Evolutionary conservation across 1,140 invertebrate species (phyloP).

Genomic region (Arion vulgaris): DNA sequence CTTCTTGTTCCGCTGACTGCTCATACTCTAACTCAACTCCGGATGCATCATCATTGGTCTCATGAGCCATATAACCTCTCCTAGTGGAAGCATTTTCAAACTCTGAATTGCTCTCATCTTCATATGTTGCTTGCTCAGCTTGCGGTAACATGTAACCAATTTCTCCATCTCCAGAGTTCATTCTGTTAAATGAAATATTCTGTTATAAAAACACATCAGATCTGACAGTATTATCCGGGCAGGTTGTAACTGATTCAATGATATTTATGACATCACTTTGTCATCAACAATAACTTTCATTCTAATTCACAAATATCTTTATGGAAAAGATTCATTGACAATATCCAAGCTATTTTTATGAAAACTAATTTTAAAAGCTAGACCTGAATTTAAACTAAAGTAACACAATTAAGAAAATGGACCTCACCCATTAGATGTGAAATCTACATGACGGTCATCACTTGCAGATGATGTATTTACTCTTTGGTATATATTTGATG

Average conservation of each 20-base stretch:
- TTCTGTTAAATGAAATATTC: not conserved
- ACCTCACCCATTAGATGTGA: not conserved
- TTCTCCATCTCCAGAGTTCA: not conserved
- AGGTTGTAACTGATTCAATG: no score
- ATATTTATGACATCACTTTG: not conserved
- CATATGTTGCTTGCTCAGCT: not conserved
- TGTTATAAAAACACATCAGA: not conserved
- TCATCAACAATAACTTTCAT: no score
- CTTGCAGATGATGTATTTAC: not conserved
- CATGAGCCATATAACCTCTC: not conserved
- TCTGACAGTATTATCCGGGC: not conserved
- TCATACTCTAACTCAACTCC: constrained; percentile 33
- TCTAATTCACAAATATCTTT: no score
- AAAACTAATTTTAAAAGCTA: not conserved
- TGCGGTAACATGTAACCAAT: not conserved
- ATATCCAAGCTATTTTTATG: no score
- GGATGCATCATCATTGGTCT: not conserved
- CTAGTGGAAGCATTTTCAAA: not conserved
- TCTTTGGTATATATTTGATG: not conserved
- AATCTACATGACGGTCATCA: not conserved
- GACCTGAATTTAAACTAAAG: not conserved
- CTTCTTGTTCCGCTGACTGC: constrained; percentile 21
- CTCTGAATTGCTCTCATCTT: not conserved
- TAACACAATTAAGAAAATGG: not conserved
- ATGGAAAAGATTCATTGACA: no score